A percentile compares a stretch with the other conserved stretches of the same genome.
Evolutionary conservation across 2,888 invertebrate genomes (phyloP).

Genomic region (Dicranocentrus wangi): DNA sequence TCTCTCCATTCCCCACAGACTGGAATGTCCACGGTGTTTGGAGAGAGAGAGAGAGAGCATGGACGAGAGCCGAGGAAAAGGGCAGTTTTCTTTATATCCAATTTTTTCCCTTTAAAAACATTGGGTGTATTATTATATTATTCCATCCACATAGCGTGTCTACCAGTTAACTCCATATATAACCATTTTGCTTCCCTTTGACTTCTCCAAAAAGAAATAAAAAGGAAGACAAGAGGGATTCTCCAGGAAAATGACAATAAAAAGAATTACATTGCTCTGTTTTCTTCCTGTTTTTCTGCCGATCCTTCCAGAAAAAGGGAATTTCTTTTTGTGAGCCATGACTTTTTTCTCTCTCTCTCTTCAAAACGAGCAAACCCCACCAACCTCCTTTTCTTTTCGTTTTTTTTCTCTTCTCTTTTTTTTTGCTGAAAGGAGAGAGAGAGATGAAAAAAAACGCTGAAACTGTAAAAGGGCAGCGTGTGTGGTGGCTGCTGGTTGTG

Average conservation of each 20-base stretch:
- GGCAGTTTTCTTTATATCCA: not conserved
- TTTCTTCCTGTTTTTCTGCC: conserved; percentile 26
- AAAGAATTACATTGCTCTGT: conserved; percentile 63
- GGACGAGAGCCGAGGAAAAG: conserved; percentile 16
- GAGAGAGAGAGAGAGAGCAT: conserved; percentile 1
- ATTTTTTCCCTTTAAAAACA: no score
- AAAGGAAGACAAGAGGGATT: conserved; percentile 56
- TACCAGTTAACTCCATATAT: no score
- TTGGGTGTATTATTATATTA: no score
- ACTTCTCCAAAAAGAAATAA: conserved; percentile 51
- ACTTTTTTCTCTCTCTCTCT: conserved; percentile 22
- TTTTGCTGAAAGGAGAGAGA: conserved; percentile 17
- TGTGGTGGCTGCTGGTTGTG: no score
- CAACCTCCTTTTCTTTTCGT: conserved; percentile 12
- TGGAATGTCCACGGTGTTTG: not conserved
- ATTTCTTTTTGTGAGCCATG: conserved; percentile 22
- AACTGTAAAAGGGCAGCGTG: conserved; percentile 6
- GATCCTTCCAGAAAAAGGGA: not conserved
- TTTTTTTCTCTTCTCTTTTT: not conserved
- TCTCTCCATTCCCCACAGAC: not conserved
- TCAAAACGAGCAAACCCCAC: not conserved
- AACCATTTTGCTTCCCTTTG: conserved; percentile 12
- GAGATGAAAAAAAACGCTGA: conserved; percentile 21
- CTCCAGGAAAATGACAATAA: conserved; percentile 63
- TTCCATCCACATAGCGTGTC: not conserved